Evolutionary conservation across 2,888 invertebrate species (phyloP).

Genomic region (Allacma fusca): DNA sequence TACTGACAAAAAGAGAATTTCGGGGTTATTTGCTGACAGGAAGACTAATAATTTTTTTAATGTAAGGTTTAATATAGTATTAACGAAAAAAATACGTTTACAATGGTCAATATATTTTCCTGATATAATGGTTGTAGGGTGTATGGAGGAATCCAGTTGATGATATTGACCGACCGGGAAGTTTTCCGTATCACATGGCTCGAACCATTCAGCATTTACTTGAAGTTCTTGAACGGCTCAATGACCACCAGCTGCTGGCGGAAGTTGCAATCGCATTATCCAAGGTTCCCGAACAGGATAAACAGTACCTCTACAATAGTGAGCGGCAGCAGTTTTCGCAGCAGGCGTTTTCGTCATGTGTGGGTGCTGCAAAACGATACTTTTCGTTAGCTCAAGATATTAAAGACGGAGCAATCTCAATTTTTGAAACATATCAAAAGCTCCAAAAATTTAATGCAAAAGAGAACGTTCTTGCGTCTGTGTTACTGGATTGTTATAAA

Average conservation of each 20-base stretch:
- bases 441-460: constrained; percentile 56
- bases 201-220: constrained; percentile 82
- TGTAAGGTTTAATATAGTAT: constrained; percentile 69
- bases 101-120: constrained; percentile 20
- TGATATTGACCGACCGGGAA: constrained; percentile 91
- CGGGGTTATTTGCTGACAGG: constrained; percentile 85
- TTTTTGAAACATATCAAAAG: constrained; percentile 58
- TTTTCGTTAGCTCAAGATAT: constrained; percentile 46
- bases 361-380: constrained; percentile 68
- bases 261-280: constrained; percentile 81
- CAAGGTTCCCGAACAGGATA: constrained; percentile 84
- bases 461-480: constrained; percentile 54
- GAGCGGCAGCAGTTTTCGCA: constrained; percentile 83
- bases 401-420: constrained; percentile 55
- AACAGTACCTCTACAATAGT: constrained; percentile 83
- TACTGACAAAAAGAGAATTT: constrained; percentile 69
- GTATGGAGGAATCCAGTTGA: constrained; percentile 90
- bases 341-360: constrained; percentile 78
- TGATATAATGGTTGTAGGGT: constrained; percentile 68
- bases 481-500: constrained; percentile 72
- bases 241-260: constrained; percentile 80
- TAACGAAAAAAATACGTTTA: no score
- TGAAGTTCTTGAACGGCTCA: constrained; percentile 79
- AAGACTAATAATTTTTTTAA: constrained; percentile 89
- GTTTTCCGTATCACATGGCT: constrained; percentile 90